Evolutionary conservation across 2,113 vertebrate genomes (phyloP).

Genomic region (Malurus elegans): DNA sequence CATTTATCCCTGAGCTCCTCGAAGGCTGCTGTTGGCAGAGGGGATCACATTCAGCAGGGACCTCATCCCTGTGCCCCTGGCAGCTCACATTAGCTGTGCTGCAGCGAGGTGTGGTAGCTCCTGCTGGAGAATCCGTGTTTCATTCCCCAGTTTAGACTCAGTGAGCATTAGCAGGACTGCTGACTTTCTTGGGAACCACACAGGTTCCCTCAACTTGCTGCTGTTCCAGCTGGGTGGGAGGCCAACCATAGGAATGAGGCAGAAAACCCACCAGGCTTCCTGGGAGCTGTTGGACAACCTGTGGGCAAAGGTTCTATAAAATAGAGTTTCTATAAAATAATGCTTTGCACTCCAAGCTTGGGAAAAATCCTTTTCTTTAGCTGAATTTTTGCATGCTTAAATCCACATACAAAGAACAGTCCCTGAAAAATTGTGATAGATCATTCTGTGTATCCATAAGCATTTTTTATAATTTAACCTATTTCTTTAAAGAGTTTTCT

Average conservation of each 20-base stretch:
- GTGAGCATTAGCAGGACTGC: not conserved
- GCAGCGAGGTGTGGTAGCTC: not conserved
- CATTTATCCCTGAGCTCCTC: not conserved
- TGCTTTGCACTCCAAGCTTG: rapidly evolving
- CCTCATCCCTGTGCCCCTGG: not conserved
- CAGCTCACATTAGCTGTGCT: not conserved
- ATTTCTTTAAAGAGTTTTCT: not conserved
- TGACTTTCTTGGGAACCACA: not conserved
- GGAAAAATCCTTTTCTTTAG: not conserved
- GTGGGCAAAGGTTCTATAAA: not conserved
- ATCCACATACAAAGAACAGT: rapidly evolving
- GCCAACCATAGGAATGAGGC: not conserved
- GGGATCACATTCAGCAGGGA: rapidly evolving
- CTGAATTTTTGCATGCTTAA: not conserved
- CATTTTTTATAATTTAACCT: not conserved
- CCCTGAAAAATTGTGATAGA: not conserved
- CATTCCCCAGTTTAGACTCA: not conserved
- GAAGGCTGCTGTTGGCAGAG: not conserved
- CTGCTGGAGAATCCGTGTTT: not conserved
- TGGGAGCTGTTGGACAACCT: not conserved
- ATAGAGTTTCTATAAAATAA: not conserved
- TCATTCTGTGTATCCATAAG: not conserved
- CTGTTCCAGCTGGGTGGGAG: not conserved
- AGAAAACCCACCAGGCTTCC: not conserved
- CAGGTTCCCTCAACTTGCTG: not conserved